phyloP scores from a whole-genome alignment of 1,140 invertebrate species.

The Plutomurus gul region DNA sequence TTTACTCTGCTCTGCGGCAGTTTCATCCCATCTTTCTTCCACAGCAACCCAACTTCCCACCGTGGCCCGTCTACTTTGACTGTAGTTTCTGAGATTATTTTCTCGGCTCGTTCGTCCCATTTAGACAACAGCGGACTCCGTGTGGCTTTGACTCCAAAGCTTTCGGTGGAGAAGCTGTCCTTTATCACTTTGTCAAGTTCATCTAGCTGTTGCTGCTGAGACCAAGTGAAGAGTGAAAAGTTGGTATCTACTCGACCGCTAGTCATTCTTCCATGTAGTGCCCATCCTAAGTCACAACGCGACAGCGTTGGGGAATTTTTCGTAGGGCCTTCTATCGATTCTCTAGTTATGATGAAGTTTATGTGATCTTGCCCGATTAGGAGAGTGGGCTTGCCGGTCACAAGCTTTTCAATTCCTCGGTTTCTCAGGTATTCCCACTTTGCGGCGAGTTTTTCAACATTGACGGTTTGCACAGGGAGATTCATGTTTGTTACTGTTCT shows the following conservation, averaged over 20 bases:
- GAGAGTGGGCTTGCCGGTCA: not conserved
- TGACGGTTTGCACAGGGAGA: not conserved
- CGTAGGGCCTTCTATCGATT: not conserved
- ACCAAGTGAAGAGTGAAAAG: not conserved
- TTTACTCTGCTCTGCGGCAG: not conserved
- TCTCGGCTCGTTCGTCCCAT: not conserved
- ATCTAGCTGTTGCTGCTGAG: not conserved
- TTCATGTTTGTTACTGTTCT: not conserved
- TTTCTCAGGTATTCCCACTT: not conserved
- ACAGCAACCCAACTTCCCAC: not conserved
- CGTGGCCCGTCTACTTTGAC: not conserved
- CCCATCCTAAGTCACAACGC: not conserved
- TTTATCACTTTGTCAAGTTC: not conserved
- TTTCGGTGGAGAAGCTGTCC: not conserved
- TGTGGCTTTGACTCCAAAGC: not conserved
- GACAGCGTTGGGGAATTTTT: not conserved
- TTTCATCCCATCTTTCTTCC: not conserved
- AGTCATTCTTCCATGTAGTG: not conserved
- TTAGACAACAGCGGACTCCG: not conserved
- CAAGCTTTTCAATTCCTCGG: not conserved
- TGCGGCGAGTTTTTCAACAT: not conserved
- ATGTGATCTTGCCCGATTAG: conserved; percentile 8
- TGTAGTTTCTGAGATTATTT: not conserved
- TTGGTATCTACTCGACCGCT: not conserved
- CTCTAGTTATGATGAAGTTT: not conserved